Percentiles rank a stretch among this genome's conserved stretches.
These are phyloP conservation scores for Netta rufina DNA, from an alignment of 2,797 vertebrate species.

Conservation along the genomic window DNA sequence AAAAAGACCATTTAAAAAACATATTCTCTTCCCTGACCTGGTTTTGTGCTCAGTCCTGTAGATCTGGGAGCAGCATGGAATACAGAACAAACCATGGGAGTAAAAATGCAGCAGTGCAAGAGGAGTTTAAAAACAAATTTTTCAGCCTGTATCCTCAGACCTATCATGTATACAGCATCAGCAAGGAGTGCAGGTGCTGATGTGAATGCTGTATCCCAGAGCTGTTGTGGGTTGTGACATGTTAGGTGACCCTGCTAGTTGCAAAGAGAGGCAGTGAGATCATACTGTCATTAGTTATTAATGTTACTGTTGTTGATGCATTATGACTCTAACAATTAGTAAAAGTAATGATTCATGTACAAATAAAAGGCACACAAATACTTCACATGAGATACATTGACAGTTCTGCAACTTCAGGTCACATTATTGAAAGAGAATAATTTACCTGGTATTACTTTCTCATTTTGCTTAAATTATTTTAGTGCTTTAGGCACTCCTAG, in stretches of 20 bases:
- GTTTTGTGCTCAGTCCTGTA: not conserved
- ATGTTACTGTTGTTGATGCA: not conserved
- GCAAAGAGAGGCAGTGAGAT: not conserved
- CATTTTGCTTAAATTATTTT: not conserved
- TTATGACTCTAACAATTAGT: not conserved
- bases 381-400: not conserved
- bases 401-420: not conserved
- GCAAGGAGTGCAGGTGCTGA: not conserved
- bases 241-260: not conserved
- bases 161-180: rapidly evolving
- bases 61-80: not conserved
- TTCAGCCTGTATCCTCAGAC: not conserved
- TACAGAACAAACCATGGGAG: not conserved
- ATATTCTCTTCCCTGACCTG: rapidly evolving
- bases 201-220: no score
- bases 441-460: not conserved
- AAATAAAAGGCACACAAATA: constrained; percentile 8
- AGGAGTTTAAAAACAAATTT: not conserved
- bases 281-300: not conserved
- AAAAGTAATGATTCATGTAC: constrained; percentile 18
- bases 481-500: not conserved
- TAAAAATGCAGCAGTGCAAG: not conserved
- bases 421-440: not conserved
- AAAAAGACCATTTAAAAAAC: not conserved
- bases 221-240: not conserved